Evolutionary conservation across 2,888 invertebrate genomes (phyloP), one percentile per base, ranked within the genome.

Genomic region (Zele albiditarsus): DNA sequence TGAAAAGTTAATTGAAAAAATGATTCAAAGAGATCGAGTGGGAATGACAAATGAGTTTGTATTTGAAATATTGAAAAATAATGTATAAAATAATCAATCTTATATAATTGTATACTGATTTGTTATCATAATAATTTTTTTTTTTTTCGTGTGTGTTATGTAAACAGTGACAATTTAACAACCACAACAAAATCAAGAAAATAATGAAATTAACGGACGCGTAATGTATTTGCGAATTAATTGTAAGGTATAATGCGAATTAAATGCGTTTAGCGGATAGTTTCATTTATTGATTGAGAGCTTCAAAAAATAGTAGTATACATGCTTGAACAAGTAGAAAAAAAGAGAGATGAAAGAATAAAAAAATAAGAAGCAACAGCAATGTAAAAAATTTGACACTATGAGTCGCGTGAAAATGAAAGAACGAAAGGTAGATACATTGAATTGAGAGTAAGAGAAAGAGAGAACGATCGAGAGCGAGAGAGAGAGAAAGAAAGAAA

Each of bases 61-160:
- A 63, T 77, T 70, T 68, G 77, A 80, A 79, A 80, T 78, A 79
- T 38, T 77, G 73, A 73, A 81, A 73, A 78, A 81, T 79, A 79
- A 76, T 80, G 79, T 74, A 77, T 77, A 71, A 65, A 74, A 79
- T 65, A 42, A 73, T 63, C 58, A 53, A 53, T 53, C 53, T 20
- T 53, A 65, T 76, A 60, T 73, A 75, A 77, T 68, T 71, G 75
- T 77, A 77, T 73, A 74, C 76, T 71, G 73, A 75, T 66, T 49
- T 28, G 38, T 69, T 8, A 28, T 16, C 20, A 31, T 69, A 20
- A 20, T 23, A 20, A 8, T 53, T n/a, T 53, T 46, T n/a, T 53
- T 75, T 76, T 66, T 74, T 69, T 78, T 78, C 77, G 77, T 78
- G 80, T 79, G 80, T 78, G 79, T 77, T 78, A 76, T 76, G 77